Evolutionary conservation across 2,797 vertebrate genomes (phyloP).

Genomic region (Sciurus vulgaris): DNA sequence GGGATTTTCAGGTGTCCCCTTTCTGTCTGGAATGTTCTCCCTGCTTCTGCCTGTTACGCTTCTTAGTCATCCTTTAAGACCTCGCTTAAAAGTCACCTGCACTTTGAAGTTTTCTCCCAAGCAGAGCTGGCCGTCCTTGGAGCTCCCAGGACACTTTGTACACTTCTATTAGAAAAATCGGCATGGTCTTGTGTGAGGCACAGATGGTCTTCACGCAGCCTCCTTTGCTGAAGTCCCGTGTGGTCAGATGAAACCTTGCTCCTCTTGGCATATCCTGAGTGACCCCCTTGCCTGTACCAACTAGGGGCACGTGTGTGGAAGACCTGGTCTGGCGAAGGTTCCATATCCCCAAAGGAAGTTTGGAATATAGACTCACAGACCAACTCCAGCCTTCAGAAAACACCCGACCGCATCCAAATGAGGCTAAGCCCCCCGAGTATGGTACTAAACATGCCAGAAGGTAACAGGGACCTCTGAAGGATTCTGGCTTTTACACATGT

Average conservation of each 20-base stretch:
- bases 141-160: neutral
- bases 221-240: neutral
- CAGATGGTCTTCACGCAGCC: neutral
- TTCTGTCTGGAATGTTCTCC: neutral
- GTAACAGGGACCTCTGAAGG: neutral
- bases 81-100: neutral
- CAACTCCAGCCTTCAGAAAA: neutral
- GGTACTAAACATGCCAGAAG: neutral
- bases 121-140: too few species aligned
- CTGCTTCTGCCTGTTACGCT: neutral
- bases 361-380: neutral
- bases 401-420: neutral
- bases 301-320: neutral
- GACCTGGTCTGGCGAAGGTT: neutral
- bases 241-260: neutral
- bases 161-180: neutral
- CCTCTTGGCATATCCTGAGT: neutral
- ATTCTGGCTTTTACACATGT: fast-evolving
- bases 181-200: neutral
- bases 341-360: neutral
- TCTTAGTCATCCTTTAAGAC: neutral
- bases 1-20: neutral
- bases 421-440: neutral
- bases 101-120: neutral
- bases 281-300: too few species aligned